Conservation (phyloP, 2,797 vertebrate species). For the Ispidina picta region DNA sequence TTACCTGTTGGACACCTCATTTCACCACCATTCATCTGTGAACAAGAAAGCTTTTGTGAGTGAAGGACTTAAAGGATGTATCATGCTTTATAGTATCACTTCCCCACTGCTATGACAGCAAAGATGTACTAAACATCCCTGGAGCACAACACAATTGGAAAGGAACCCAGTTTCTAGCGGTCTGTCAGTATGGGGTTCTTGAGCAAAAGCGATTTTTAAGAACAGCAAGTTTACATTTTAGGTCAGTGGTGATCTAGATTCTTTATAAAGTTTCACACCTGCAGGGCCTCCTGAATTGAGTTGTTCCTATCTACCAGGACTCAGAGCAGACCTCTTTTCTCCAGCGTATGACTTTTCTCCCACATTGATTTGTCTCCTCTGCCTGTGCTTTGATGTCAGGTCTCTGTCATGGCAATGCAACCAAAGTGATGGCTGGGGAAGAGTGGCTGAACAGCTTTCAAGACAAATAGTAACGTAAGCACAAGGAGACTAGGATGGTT, state of each 20-base stretch:
- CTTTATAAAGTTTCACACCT: neutral
- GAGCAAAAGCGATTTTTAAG: neutral
- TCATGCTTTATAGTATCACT: neutral
- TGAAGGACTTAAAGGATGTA: neutral
- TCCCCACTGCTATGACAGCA: neutral
- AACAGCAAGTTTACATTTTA: neutral
- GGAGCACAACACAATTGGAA: fast-evolving
- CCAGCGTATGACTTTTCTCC: neutral
- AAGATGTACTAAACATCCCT: neutral
- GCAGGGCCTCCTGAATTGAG: neutral
- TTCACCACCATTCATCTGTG: neutral
- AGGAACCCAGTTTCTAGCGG: neutral
- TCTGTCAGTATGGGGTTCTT: neutral
- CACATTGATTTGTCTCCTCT: fast-evolving
- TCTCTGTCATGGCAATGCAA: neutral
- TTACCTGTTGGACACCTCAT: neutral
- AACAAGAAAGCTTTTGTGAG: neutral
- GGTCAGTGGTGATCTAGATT: neutral
- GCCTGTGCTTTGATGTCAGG: neutral
- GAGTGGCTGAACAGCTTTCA: neutral
- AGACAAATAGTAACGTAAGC: neutral
- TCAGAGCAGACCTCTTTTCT: neutral
- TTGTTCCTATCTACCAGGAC: neutral
- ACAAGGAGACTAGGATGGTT: neutral
- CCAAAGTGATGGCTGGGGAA: neutral